Conservation (phyloP, 2,113 vertebrate genomes). For the Zapornia atra region DNA sequence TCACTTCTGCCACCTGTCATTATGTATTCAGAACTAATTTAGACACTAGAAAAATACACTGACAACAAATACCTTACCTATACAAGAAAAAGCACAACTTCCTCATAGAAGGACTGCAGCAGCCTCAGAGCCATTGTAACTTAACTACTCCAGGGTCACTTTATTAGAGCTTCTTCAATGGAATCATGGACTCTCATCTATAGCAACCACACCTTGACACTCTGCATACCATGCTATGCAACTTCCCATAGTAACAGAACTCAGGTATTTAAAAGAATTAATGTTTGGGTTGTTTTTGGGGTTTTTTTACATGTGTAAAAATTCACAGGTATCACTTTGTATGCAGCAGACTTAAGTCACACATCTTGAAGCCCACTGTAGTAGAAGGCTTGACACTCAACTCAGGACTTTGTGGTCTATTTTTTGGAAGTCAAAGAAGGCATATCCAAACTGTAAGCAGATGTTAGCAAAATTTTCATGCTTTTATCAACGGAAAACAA, state of each 20-base stretch:
- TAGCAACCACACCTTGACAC: neutral
- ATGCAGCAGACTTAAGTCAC: neutral
- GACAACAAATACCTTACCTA: neutral
- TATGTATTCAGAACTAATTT: neutral
- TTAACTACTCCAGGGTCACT: neutral
- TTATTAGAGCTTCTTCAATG: neutral
- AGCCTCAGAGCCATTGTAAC: neutral
- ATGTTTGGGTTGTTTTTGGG: too few relatives aligned
- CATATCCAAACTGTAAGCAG: neutral
- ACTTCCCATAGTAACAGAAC: neutral
- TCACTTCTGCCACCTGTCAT: neutral
- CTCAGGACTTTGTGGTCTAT: neutral
- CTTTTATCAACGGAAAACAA: neutral
- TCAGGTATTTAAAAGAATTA: neutral
- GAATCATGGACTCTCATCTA: neutral
- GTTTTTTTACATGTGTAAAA: neutral
- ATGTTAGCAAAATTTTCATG: neutral
- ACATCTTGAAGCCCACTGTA: neutral
- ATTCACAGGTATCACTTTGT: neutral
- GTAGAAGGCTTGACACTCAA: neutral
- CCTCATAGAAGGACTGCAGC: neutral
- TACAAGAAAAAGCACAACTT: neutral
- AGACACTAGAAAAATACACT: neutral
- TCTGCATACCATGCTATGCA: neutral
- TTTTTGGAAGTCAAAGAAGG: neutral